Conservation (phyloP, 2,797 vertebrate genomes). For the Moxostoma hubbsi region DNA sequence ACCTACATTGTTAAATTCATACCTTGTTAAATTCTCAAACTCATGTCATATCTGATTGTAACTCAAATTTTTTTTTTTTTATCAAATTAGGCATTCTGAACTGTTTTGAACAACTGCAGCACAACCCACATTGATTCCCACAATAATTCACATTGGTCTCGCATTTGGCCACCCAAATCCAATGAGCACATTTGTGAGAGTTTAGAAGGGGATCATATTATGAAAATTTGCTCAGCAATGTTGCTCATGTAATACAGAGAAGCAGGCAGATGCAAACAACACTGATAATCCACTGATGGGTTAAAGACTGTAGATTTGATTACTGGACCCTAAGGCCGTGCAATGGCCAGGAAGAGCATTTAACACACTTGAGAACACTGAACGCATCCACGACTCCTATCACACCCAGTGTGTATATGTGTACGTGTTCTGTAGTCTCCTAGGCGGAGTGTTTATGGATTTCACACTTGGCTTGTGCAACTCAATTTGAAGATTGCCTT, state of each 20-base stretch:
- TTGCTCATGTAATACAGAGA: conserved; percentile 3
- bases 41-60: background rate
- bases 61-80: no score
- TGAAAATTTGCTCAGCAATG: background rate
- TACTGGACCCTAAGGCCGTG: conserved; percentile 28
- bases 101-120: no score
- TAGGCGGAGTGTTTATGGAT: conserved; percentile 34
- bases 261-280: conserved; percentile 15
- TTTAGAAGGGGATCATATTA: conserved; percentile 34
- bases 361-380: conserved; percentile 37
- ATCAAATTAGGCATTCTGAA: no score
- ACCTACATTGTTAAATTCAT: background rate
- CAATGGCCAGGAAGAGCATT: conserved; percentile 37
- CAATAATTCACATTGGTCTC: conserved; percentile 9
- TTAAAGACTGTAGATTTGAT: conserved; percentile 33
- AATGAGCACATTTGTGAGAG: background rate
- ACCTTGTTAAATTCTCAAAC: background rate
- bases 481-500: conserved; percentile 37
- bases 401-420: conserved; percentile 12
- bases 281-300: background rate
- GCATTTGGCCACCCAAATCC: conserved; percentile 1
- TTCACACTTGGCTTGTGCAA: conserved; percentile 48
- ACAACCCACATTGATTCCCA: background rate
- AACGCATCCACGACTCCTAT: conserved; percentile 26
- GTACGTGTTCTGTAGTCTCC: conserved; percentile 9